Evolutionary conservation across 1,140 invertebrate species (phyloP).

Genomic region (Nymphalis io): DNA sequence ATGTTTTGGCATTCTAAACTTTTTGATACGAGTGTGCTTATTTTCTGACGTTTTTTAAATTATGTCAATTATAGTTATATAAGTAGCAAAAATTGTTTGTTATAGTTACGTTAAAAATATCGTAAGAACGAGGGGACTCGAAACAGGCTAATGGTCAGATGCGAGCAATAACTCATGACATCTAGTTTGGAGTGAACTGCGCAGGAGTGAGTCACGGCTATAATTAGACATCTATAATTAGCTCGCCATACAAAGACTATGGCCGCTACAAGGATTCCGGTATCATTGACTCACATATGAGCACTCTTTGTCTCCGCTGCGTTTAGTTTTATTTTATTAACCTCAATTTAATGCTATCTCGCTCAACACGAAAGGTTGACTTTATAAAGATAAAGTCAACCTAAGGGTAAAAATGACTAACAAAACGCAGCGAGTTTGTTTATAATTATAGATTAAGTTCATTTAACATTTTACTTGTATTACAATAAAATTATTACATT

Average conservation of each 20-base stretch:
- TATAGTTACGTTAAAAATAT: slow-evolving; percentile 7
- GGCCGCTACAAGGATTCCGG: slow-evolving; percentile 48
- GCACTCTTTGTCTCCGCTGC: slow-evolving; percentile 12
- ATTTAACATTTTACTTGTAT: no score
- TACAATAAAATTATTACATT: no score
- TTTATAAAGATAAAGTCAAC: no score
- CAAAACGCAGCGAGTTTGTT: neutral
- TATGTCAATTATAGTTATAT: neutral
- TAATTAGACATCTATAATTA: slow-evolving; percentile 64
- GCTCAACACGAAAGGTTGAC: neutral
- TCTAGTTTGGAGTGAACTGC: slow-evolving; percentile 47
- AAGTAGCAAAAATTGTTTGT: neutral
- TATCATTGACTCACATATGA: slow-evolving; percentile 50
- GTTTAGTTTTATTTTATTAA: slow-evolving; percentile 17
- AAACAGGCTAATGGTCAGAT: slow-evolving; percentile 29
- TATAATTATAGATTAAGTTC: no score
- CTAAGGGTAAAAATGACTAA: neutral
- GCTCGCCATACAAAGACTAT: slow-evolving; percentile 50
- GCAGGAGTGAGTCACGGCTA: slow-evolving; percentile 62
- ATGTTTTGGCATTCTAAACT: neutral
- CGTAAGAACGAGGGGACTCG: neutral
- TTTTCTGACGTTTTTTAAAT: neutral
- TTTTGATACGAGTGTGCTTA: neutral
- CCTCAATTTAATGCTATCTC: neutral
- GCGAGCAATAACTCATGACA: slow-evolving; percentile 44